Percentiles rank a stretch among this genome's conserved stretches.
These are phyloP conservation scores for Anneissia japonica DNA, from an alignment of 35 echinoderm and acorn worm genomes.

Conservation along the genomic window DNA sequence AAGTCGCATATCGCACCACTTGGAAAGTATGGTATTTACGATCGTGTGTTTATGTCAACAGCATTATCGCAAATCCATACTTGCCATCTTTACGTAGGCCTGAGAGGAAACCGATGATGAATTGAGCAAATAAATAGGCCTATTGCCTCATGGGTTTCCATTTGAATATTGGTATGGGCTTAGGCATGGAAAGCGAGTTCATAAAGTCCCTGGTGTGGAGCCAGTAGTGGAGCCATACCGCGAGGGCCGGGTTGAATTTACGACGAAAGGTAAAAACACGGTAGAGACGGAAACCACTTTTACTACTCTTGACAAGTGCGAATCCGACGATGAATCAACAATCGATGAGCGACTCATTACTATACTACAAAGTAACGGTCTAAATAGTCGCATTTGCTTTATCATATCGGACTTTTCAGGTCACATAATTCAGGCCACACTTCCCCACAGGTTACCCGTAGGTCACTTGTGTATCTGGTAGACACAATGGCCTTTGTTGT, in stretches of 20 bases:
- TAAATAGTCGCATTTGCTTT: neutral
- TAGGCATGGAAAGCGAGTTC: neutral
- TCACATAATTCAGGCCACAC: neutral
- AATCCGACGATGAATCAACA: neutral
- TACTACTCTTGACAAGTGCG: neutral
- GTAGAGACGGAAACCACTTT: neutral
- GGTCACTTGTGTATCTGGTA: neutral
- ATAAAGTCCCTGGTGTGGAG: neutral
- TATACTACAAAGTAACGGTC: neutral
- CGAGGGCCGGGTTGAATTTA: neutral
- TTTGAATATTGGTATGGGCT: too few relatives aligned
- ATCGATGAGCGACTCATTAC: neutral
- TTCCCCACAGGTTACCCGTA: neutral
- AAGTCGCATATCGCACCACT: too few relatives aligned
- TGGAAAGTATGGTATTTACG: too few relatives aligned
- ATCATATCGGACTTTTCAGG: neutral
- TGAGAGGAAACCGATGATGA: neutral
- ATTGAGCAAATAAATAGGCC: neutral
- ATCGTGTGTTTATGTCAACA: neutral
- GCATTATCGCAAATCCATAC: neutral
- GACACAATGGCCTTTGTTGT: neutral
- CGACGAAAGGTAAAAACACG: neutral
- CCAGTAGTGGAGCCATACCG: too few relatives aligned
- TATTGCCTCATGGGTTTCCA: neutral
- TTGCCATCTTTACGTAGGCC: neutral